Percentiles rank a stretch among this genome's conserved stretches.
Conservation (phyloP, 2,888 invertebrate species). For the Trachelus iudaicus region DNA sequence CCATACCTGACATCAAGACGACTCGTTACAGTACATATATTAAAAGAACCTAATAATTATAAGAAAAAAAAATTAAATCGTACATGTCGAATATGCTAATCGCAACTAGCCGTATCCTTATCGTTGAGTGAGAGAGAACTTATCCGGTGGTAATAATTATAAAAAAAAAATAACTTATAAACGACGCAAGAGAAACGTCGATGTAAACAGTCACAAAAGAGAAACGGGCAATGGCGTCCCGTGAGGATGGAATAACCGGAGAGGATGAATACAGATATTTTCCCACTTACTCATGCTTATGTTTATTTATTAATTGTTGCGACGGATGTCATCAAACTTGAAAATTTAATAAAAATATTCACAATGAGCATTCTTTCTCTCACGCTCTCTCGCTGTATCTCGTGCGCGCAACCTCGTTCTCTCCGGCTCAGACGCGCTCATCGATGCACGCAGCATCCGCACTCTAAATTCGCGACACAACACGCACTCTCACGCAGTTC, state of each 20-base stretch:
- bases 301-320: conserved; percentile 65
- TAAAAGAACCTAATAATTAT: not conserved
- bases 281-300: conserved; percentile 58
- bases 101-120: not conserved
- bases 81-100: not conserved
- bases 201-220: not conserved
- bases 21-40: not conserved
- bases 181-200: not conserved
- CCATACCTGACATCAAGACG: not conserved
- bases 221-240: not conserved
- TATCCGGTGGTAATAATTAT: not conserved
- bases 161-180: not conserved
- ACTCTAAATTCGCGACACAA: not conserved
- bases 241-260: not conserved
- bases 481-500: not conserved
- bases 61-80: not conserved
- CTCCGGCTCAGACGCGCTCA: conserved; percentile 6
- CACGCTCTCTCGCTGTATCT: conserved; percentile 38
- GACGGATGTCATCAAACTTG: conserved; percentile 66
- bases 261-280: conserved; percentile 24
- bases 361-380: conserved; percentile 64
- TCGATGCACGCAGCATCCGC: not conserved
- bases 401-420: conserved; percentile 19
- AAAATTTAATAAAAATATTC: conserved; percentile 67
- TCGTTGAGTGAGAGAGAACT: not conserved